Evolutionary conservation across 2,888 invertebrate genomes (phyloP).

Genomic region (Pollenia angustigena): DNA sequence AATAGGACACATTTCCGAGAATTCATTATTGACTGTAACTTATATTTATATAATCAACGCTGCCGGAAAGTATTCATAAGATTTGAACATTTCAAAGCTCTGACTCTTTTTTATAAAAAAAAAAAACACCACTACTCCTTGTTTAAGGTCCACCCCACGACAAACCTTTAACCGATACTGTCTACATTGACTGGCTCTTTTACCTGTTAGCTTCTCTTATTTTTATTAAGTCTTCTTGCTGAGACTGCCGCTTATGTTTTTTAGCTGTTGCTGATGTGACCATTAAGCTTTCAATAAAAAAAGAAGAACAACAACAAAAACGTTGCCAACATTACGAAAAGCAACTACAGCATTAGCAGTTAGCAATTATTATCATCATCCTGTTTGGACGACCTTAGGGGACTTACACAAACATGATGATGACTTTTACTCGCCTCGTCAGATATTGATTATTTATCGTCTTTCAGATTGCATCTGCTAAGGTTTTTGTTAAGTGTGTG

Average conservation of each 20-base stretch:
- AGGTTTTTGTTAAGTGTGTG: not conserved
- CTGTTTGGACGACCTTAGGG: slow-evolving; percentile 70
- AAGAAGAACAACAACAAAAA: slow-evolving; percentile 25
- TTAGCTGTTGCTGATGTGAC: slow-evolving; percentile 70
- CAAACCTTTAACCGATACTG: slow-evolving; percentile 53
- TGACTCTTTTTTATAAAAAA: not conserved
- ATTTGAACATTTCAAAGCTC: not conserved
- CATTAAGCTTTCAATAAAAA: slow-evolving; percentile 73
- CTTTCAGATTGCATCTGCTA: slow-evolving; percentile 56
- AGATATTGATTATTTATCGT: slow-evolving; percentile 75
- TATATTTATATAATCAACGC: too few relatives aligned
- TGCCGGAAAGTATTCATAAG: too few relatives aligned
- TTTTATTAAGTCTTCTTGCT: slow-evolving; percentile 9
- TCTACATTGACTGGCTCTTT: not conserved
- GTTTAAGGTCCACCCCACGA: slow-evolving; percentile 26
- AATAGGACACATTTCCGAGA: too few relatives aligned
- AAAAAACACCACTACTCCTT: not conserved
- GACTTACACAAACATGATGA: slow-evolving; percentile 72
- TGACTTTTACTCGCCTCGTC: slow-evolving; percentile 75
- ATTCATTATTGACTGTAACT: too few relatives aligned
- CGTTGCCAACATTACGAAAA: slow-evolving; percentile 35
- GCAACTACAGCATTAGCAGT: slow-evolving; percentile 32
- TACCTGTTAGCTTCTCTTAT: slow-evolving; percentile 34
- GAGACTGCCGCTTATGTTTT: slow-evolving; percentile 21
- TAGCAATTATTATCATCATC: slow-evolving; percentile 49